Evolutionary conservation across 2,113 vertebrate species (phyloP), one percentile per base, ranked within the genome.

Genomic region (Eidolon helvum): DNA sequence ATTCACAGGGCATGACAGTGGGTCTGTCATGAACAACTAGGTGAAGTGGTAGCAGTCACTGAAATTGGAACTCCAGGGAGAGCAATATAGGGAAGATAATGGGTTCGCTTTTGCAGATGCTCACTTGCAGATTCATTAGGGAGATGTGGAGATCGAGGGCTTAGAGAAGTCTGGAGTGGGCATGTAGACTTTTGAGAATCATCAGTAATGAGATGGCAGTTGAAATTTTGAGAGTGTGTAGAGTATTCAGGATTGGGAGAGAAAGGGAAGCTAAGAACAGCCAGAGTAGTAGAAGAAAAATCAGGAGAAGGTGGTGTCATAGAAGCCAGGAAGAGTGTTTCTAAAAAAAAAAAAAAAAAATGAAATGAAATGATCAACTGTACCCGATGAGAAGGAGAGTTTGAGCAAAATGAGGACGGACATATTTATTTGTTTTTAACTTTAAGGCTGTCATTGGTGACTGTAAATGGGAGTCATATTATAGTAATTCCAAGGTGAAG

Each of bases 61-160:
- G 18, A 15, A 19, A 12, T n/a, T 7, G 11, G 40, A 4, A 26
- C 30, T 50, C 7, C 38, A 45, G 45, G 65, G 21, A 79, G 18
- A 55, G 33, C n/a, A 43, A 0, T 16, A 0, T 40, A 8, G 12
- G 38, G 15, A 78, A 69, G 38, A 21, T 33, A 30, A 0, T 16
- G 18, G 43, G 5, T 74, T 87, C 33, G 16, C 53, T 53, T 95
- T 53, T 12, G 30, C 26, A 15, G 65, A n/a, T 61, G 19, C 10
- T 12, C 7, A 0, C 18, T 26, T 43, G 53, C 2, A 1, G 48
- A 57, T 68, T 63, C n/a, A 2, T 55, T 30, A 19, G 69, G 59
- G 63, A 28, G 35, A 35, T 4, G 4, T 18, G 15, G 22, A 43
- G 66, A 22, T 45, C 6, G 18, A 15, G 16, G 15, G 10, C 79